A percentile compares a stretch with the other conserved stretches of the same genome.
Conservation (phyloP, 2,888 invertebrate species). For the Mythimna impura region DNA sequence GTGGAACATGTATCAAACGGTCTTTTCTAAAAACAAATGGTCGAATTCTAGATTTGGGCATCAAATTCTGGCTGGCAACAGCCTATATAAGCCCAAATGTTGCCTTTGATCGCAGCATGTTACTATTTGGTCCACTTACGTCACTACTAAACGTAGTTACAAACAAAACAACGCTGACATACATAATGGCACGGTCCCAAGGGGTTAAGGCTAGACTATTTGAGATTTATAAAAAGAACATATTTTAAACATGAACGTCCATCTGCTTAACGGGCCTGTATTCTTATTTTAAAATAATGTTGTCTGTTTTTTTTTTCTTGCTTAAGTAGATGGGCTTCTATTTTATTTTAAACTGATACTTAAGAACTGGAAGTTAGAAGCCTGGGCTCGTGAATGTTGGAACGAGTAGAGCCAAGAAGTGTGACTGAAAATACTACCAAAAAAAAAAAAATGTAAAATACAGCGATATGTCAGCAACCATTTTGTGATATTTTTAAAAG, state of each 20-base stretch:
- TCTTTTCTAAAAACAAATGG: not conserved
- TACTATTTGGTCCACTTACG: constrained; percentile 30
- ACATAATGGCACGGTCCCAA: constrained; percentile 18
- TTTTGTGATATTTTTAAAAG: not conserved
- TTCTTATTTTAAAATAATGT: not conserved
- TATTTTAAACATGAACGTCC: not conserved
- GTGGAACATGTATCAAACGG: too few species aligned
- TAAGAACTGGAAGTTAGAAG: too few species aligned
- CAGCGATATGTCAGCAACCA: not conserved
- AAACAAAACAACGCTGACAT: constrained; percentile 27
- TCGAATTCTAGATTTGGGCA: constrained; percentile 1
- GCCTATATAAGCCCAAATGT: constrained; percentile 4
- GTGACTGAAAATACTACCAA: too few species aligned
- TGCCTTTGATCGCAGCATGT: constrained; percentile 20
- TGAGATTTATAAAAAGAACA: not conserved
- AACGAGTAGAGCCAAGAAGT: too few species aligned
- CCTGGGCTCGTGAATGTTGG: too few species aligned
- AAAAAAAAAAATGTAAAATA: too few species aligned
- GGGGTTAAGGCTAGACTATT: not conserved
- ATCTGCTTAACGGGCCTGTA: too few species aligned
- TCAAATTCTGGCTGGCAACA: constrained; percentile 13
- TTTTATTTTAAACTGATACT: not conserved
- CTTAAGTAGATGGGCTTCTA: too few species aligned
- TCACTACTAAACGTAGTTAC: constrained; percentile 43
- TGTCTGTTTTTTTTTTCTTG: not conserved